Evolutionary conservation across 2,888 invertebrate genomes (phyloP), one percentile per base, ranked within the genome.

Genomic region (Unio pictorum): DNA sequence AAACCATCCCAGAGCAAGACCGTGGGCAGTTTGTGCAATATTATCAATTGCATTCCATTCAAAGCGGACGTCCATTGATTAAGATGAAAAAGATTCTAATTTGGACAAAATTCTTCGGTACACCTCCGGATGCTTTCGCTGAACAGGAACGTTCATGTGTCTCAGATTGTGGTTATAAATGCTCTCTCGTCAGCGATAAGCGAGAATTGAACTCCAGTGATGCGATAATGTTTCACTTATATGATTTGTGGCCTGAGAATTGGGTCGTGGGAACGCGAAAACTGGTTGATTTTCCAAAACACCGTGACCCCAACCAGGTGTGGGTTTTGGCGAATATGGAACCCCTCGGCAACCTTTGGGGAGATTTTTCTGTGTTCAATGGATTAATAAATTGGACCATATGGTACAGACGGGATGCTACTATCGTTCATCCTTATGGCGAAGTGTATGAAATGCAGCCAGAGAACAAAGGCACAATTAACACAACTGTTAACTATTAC

Each of bases 251-350:
- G 66, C 45, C 45, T 15, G 71, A 66, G 55, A 11, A 30, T 8
- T 77, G 77, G 77, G 55, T 64, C 4, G 66, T 74, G 11, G 74
- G 74, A 45, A 73, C 77, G 61, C 71, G 68, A 45, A 70, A 69
- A 15, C 30, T 60, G 15, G 66, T 73, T 15, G 62, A 74, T 11
- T 69, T 83, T 63, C 85, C 85, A 5, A 57, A 34, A 4, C 66
- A 67, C 17, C 72, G 84, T 1, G 59, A 63, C 18, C 77, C 82
- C 1, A 62, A 75, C 55, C 73, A 73, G 26, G 61, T 68, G 1
- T 73, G 73, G 73, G 55, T 73, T 15, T 54, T 73, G 7, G 65
- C 62, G 57, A 73, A 70, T 57, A 23, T 69, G 20, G 73, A 73
- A 30, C 73, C 73, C 8, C 45, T 69, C 17, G 61, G 70, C n/a